These are phyloP conservation scores for Erannis defoliaria DNA, from an alignment of 2,888 invertebrate genomes.

Conservation along the genomic window DNA sequence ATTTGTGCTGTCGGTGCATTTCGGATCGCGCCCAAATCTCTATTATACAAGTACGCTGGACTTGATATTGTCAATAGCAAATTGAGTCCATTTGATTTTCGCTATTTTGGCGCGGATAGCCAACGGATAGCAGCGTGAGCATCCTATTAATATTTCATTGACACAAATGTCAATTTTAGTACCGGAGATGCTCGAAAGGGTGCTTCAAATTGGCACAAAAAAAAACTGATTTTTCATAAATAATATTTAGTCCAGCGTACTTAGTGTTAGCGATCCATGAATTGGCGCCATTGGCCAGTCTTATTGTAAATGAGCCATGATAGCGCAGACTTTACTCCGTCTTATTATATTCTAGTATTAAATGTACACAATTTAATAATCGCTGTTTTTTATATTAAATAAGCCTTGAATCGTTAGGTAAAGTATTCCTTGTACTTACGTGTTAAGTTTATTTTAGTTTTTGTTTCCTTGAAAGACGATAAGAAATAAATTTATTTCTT, in stretches of 20 bases:
- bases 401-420: not conserved
- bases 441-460: not conserved
- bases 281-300: not conserved
- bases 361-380: slow-evolving; percentile 16
- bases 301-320: slow-evolving; percentile 10
- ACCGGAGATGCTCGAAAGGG: too few species aligned
- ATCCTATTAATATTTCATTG: too few species aligned
- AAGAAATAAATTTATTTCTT: not conserved
- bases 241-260: too few species aligned
- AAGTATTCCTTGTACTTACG: not conserved
- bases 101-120: too few species aligned
- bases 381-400: not conserved
- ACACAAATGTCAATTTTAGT: too few species aligned
- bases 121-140: too few species aligned
- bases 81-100: too few species aligned
- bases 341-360: slow-evolving; percentile 49
- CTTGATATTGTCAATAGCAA: too few species aligned
- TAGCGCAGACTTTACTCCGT: slow-evolving; percentile 65
- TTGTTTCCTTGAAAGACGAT: not conserved
- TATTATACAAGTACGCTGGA: too few species aligned
- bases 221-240: too few species aligned
- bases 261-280: not conserved
- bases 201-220: too few species aligned
- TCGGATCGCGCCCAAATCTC: not conserved
- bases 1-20: too few species aligned